Percentiles rank a stretch among this genome's conserved stretches.
These are phyloP conservation scores for Babylonia areolata DNA, from an alignment of 1,140 invertebrate species.

Conservation along the genomic window DNA sequence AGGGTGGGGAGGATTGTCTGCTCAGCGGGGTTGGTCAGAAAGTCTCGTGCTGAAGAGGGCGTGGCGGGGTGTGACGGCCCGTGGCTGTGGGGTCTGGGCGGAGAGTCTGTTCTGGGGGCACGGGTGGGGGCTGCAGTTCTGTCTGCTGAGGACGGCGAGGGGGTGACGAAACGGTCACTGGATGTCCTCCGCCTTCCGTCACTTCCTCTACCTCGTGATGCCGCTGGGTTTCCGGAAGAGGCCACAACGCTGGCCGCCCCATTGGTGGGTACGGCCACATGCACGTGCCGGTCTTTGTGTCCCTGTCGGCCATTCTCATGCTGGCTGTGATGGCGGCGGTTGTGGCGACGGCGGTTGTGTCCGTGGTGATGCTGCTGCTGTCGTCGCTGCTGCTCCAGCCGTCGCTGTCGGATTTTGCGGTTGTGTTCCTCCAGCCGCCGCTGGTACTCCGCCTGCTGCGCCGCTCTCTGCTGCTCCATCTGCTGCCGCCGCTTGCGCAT, in stretches of 20 bases:
- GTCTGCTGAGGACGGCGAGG: neutral
- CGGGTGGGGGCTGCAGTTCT: neutral
- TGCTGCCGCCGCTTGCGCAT: slow-evolving; percentile 9
- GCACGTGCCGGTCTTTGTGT: neutral
- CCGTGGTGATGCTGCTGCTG: neutral
- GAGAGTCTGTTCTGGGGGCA: neutral
- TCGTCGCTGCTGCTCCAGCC: neutral
- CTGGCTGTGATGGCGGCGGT: neutral
- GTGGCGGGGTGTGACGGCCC: no score
- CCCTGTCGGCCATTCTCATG: neutral
- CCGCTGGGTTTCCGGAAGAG: no score
- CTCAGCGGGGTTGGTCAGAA: neutral
- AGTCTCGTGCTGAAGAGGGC: neutral
- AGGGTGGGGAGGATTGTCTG: neutral
- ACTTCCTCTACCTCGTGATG: neutral
- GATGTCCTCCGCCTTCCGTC: neutral
- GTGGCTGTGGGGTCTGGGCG: neutral
- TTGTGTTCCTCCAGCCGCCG: slow-evolving; percentile 34
- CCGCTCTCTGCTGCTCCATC: slow-evolving; percentile 7
- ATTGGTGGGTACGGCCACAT: neutral
- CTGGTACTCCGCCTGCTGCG: slow-evolving; percentile 23
- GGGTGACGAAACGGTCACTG: neutral
- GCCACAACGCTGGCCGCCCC: neutral
- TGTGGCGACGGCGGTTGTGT: neutral
- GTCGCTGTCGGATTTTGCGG: neutral